phyloP scores from a whole-genome alignment of 92 coral and sea anemone genomes.

The Siderastrea siderea region DNA sequence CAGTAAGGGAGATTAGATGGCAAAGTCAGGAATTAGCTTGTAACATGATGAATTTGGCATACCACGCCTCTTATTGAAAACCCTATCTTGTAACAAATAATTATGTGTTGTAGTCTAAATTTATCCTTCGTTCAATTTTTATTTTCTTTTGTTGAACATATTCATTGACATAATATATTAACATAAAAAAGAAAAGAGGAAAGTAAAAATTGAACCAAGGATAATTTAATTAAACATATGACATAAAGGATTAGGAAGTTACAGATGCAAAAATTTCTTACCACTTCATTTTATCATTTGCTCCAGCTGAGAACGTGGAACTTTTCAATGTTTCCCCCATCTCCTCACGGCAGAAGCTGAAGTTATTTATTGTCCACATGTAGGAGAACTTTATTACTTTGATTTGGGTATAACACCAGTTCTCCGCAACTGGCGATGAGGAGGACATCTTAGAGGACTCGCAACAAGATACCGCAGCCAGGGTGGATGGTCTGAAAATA shows the following conservation, averaged over 20 bases:
- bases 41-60: too few relatives aligned
- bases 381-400: conserved; percentile 99
- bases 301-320: conserved; percentile 99
- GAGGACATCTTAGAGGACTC: conserved; percentile 87
- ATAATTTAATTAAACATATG: not conserved
- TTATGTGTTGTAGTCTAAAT: too few relatives aligned
- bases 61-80: too few relatives aligned
- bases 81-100: too few relatives aligned
- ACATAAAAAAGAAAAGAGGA: too few relatives aligned
- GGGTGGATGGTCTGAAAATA: conserved; percentile 53
- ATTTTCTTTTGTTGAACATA: too few relatives aligned
- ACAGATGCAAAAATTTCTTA: conserved; percentile 14
- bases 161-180: too few relatives aligned
- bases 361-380: conserved; percentile 99
- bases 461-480: conserved; percentile 90
- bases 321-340: conserved; percentile 99
- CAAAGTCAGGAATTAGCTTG: too few relatives aligned
- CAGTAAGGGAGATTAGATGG: too few relatives aligned
- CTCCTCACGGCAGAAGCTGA: conserved; percentile 98
- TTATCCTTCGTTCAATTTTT: too few relatives aligned
- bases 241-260: not conserved
- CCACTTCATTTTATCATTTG: conserved; percentile 99
- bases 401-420: conserved; percentile 99
- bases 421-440: conserved; percentile 98
- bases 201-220: too few relatives aligned